Percentiles rank a stretch among this genome's conserved stretches.
phyloP scores from a whole-genome alignment of 2,797 vertebrate genomes.

The Sarcophilus harrisii region DNA sequence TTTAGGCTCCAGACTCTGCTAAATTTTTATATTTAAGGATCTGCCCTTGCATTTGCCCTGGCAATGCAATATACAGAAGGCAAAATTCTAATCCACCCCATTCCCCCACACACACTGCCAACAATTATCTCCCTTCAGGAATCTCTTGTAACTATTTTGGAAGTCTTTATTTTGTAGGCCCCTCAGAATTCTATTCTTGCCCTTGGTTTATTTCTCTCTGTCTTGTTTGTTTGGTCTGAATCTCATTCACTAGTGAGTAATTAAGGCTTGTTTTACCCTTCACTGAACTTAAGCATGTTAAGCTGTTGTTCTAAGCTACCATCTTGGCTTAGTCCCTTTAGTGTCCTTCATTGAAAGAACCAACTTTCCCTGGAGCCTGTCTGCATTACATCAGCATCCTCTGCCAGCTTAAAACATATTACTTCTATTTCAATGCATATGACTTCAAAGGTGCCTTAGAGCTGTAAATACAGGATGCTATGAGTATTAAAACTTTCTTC shows the following conservation, averaged over 20 bases:
- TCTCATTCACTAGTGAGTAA: not conserved
- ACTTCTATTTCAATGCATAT: not conserved
- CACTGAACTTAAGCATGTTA: not conserved
- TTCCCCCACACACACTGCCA: not conserved
- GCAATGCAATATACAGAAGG: not conserved
- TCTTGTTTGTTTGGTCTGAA: not conserved
- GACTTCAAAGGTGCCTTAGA: not conserved
- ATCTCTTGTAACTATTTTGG: not conserved
- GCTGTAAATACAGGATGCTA: not conserved
- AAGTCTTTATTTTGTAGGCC: not conserved
- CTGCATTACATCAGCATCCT: not conserved
- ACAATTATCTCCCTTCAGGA: not conserved
- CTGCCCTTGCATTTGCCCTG: not conserved
- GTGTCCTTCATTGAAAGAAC: not conserved
- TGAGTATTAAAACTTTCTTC: not conserved
- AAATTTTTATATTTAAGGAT: not conserved
- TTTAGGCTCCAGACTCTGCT: not conserved
- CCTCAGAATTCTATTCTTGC: not conserved
- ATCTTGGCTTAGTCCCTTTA: not conserved
- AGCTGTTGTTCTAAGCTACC: not conserved
- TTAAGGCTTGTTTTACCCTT: slow-evolving; percentile 2
- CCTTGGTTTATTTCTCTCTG: not conserved
- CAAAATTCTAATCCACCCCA: not conserved
- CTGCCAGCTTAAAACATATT: not conserved
- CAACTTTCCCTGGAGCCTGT: not conserved